Percentiles rank a stretch among this genome's conserved stretches.
Evolutionary conservation across 2,797 vertebrate genomes (phyloP).

Genomic region (Gymnodraco acuticeps): DNA sequence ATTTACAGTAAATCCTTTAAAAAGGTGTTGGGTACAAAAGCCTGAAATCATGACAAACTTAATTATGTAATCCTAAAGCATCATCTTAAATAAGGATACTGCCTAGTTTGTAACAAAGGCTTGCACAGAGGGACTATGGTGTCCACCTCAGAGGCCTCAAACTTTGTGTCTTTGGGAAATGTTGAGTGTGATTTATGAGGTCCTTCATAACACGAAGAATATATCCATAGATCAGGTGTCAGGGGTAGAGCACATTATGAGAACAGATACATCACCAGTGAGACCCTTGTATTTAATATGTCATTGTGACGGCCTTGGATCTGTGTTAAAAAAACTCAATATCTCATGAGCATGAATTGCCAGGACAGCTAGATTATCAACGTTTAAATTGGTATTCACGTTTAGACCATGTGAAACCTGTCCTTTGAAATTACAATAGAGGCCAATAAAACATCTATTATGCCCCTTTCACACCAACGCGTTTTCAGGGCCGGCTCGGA

Average conservation of each 20-base stretch:
- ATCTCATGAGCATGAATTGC: conserved; percentile 17
- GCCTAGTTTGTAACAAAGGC: neutral
- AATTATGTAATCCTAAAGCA: neutral
- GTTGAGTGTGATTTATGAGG: conserved; percentile 51
- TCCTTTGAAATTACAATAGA: neutral
- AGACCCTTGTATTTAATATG: conserved; percentile 32
- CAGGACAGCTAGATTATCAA: conserved; percentile 14
- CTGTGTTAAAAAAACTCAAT: conserved; percentile 19
- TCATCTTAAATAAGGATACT: neutral
- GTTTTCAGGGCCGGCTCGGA: too few relatives aligned
- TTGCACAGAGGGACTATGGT: conserved; percentile 10
- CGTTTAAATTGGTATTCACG: conserved; percentile 1
- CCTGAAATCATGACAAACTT: neutral
- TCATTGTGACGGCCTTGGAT: conserved; percentile 38
- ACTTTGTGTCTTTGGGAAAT: conserved; percentile 46
- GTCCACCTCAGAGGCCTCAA: conserved; percentile 23
- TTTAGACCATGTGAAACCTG: neutral
- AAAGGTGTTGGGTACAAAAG: too few relatives aligned
- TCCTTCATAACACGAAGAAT: conserved; percentile 34
- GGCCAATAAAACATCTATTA: neutral
- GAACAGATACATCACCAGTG: conserved; percentile 12
- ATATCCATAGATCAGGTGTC: conserved; percentile 55
- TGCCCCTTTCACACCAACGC: too few relatives aligned
- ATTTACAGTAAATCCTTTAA: neutral
- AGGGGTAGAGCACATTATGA: conserved; percentile 50